Conservation (phyloP, 2,113 vertebrate species). For the Tylochromis polylepis region DNA sequence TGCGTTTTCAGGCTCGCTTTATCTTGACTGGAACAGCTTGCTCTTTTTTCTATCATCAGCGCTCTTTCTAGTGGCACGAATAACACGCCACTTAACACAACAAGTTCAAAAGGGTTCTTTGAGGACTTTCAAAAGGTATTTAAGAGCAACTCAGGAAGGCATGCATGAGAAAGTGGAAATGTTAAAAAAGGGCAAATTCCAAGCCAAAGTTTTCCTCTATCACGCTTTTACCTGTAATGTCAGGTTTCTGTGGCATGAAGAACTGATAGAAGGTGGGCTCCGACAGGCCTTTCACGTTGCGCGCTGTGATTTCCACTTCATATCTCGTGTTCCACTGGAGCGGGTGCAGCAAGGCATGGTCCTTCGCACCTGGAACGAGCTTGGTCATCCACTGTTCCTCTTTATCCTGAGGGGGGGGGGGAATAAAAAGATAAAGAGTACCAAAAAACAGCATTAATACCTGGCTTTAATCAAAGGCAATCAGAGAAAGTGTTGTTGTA, state of each 20-base stretch:
- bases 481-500: not conserved
- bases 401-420: constrained; percentile 83
- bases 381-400: constrained; percentile 98
- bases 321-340: constrained; percentile 97
- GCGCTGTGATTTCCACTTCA: constrained; percentile 95
- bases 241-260: constrained; percentile 96
- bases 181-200: not conserved
- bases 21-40: constrained; percentile 24
- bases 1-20: not conserved
- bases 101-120: not conserved
- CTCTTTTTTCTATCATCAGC: constrained; percentile 16
- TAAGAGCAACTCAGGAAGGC: not conserved
- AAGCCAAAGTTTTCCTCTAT: not conserved
- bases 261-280: constrained; percentile 95
- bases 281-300: constrained; percentile 92
- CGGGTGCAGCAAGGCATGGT: constrained; percentile 89
- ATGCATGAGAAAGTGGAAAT: not conserved
- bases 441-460: not conserved
- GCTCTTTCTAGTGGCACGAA: not conserved
- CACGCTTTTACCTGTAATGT: constrained; percentile 88
- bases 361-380: constrained; percentile 87
- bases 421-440: not conserved
- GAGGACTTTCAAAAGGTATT: not conserved
- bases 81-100: not conserved
- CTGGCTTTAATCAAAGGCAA: not conserved